Evolutionary conservation across 2,113 vertebrate species (phyloP), one percentile per base, ranked within the genome.

Genomic region (Empidonax traillii): DNA sequence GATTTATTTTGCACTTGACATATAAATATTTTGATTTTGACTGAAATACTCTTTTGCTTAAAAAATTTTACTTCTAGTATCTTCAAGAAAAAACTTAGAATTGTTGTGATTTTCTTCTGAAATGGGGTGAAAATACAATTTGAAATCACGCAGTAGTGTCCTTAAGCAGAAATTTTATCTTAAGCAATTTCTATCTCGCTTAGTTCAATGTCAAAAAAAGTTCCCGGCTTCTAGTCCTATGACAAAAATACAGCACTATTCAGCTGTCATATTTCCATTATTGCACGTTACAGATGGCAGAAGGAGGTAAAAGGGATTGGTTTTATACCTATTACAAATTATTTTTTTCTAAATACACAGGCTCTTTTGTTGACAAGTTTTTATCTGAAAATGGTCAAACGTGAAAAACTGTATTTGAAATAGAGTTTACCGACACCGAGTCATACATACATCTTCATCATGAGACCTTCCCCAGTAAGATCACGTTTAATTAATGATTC

Each of bases 401-500:
- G 0, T 49, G 53, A 75, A 87, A 93, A 77, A 75, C 23, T 30
- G 14, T n/a, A 23, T 61, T 49, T 69, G 73, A 90, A 89, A 78
- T 12, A 46, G 62, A 68, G 49, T 84, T 89, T 87, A 73, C 83
- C 2, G 12, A 76, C 58, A 67, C n/a, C 4, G 47, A 89, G 33
- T 44, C 73, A 49, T 7, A 31, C 39, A 46, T 53, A 65, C 19
- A 28, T 87, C 74, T 77, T 94, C 77, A 95, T 63, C 72, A 31
- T 23, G 27, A 93, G 65, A 84, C 39, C 39, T 75, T 84, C 75
- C 28, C 52, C 28, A 41, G 17, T 27, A 87, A 18, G 8, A 81
- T 67, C 82, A 75, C 76, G 43, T 69, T 93, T 93, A 96, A 86
- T 95, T 96, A 94, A 93, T 76, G 79, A 65, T 66, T 85, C 74